phyloP scores from a whole-genome alignment of 30 jellyfish, hydroid and myxozoan genomes.

The Pseudorhiza aurosa region DNA sequence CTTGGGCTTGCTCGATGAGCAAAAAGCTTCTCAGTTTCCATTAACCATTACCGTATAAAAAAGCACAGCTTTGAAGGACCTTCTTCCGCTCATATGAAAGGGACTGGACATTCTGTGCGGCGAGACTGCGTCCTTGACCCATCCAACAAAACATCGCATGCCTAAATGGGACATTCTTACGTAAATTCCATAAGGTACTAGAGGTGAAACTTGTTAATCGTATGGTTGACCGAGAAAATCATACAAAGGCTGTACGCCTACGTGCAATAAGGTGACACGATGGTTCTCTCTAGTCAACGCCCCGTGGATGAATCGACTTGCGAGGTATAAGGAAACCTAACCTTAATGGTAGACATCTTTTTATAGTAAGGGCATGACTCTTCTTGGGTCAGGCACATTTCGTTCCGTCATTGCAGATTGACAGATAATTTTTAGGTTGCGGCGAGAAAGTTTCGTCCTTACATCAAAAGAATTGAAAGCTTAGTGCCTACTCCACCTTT shows the following conservation, averaged over 20 bases:
- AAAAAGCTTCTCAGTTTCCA: no score
- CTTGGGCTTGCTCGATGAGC: no score
- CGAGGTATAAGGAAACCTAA: not conserved
- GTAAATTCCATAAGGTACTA: no score
- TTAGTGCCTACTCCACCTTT: no score
- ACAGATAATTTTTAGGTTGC: slow-evolving; percentile 4
- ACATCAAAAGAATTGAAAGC: no score
- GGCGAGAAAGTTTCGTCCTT: not conserved
- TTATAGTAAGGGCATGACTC: not conserved
- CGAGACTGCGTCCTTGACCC: no score
- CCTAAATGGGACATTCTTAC: no score
- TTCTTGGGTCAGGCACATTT: not conserved
- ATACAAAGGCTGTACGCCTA: not conserved
- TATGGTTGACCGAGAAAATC: not conserved
- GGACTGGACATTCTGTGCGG: no score
- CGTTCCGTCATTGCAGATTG: not conserved
- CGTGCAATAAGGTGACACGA: not conserved
- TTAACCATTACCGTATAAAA: no score
- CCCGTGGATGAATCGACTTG: not conserved
- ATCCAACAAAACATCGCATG: no score
- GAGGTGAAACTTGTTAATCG: slow-evolving; percentile 6
- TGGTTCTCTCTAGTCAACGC: not conserved
- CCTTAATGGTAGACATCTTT: not conserved
- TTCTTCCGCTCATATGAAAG: no score
- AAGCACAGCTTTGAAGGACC: no score